These are phyloP conservation scores for Anguilla megastoma DNA, from an alignment of 2,797 vertebrate genomes.

Conservation along the genomic window DNA sequence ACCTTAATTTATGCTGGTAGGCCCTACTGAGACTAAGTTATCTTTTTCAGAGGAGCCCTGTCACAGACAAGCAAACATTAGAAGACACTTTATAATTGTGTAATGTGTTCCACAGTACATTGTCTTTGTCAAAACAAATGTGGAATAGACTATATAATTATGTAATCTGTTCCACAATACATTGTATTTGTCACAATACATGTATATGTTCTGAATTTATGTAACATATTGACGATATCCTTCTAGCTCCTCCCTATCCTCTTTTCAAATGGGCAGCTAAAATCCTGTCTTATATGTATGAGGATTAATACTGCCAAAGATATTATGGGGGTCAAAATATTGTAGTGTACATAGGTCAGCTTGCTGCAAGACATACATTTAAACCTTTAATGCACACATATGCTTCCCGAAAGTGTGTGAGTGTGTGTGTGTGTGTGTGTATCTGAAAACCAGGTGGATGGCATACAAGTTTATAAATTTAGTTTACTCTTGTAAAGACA, in stretches of 20 bases:
- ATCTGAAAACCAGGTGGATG: neutral
- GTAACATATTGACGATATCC: neutral
- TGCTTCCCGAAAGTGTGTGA: neutral
- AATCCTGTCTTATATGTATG: slow-evolving; percentile 14
- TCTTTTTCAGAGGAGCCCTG: too few species aligned
- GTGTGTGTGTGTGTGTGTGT: neutral
- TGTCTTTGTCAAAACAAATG: too few species aligned
- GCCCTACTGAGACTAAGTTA: too few species aligned
- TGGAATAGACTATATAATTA: too few species aligned
- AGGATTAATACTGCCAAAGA: slow-evolving; percentile 17
- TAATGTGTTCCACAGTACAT: too few species aligned
- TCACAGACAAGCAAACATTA: too few species aligned
- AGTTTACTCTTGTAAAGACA: neutral
- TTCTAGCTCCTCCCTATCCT: neutral
- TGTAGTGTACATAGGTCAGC: neutral
- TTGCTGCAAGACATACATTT: neutral
- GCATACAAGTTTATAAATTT: too few species aligned
- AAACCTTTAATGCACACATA: neutral
- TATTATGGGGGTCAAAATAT: neutral
- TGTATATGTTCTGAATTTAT: neutral
- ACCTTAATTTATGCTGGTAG: too few species aligned
- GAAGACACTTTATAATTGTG: too few species aligned
- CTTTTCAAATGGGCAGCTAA: slow-evolving; percentile 14
- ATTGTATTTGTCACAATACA: neutral
- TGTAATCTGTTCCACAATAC: neutral